phyloP scores from a whole-genome alignment of 2,888 invertebrate genomes.

The Drosophila pseudotakahashii region DNA sequence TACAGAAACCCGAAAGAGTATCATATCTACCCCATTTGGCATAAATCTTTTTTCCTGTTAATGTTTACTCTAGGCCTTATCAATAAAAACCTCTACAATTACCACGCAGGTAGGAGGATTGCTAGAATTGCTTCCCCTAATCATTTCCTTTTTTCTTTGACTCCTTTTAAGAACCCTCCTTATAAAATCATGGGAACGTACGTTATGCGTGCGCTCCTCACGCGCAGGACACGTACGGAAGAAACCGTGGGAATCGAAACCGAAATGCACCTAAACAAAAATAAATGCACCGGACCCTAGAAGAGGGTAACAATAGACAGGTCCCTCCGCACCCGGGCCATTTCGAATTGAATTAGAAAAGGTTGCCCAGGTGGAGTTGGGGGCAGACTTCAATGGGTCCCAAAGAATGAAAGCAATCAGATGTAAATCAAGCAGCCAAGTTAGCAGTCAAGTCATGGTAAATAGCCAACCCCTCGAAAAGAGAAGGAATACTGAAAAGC shows the following conservation, averaged over 20 bases:
- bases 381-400: constrained; percentile 13
- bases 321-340: constrained; percentile 17
- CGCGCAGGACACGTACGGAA: constrained; percentile 44
- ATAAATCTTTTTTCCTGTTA: constrained; percentile 15
- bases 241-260: constrained; percentile 42
- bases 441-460: constrained; percentile 35
- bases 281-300: constrained; percentile 36
- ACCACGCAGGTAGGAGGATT: constrained; percentile 29
- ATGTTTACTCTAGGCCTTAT: constrained; percentile 25
- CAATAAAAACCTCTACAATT: constrained; percentile 34
- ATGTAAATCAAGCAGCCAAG: constrained; percentile 37
- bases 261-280: constrained; percentile 30
- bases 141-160: constrained; percentile 32
- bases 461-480: constrained; percentile 6
- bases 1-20: constrained; percentile 14
- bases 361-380: constrained; percentile 38
- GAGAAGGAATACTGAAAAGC: neutral
- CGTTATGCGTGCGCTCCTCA: constrained; percentile 48
- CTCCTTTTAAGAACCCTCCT: constrained; percentile 13
- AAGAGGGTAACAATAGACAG: constrained; percentile 37
- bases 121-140: constrained; percentile 39
- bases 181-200: constrained; percentile 26
- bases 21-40: constrained; percentile 19
- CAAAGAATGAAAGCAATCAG: constrained; percentile 34
- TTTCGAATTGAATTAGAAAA: constrained; percentile 44